These are phyloP conservation scores for Leptinotarsa haldemani DNA, from an alignment of 2,888 invertebrate species.

Conservation along the genomic window DNA sequence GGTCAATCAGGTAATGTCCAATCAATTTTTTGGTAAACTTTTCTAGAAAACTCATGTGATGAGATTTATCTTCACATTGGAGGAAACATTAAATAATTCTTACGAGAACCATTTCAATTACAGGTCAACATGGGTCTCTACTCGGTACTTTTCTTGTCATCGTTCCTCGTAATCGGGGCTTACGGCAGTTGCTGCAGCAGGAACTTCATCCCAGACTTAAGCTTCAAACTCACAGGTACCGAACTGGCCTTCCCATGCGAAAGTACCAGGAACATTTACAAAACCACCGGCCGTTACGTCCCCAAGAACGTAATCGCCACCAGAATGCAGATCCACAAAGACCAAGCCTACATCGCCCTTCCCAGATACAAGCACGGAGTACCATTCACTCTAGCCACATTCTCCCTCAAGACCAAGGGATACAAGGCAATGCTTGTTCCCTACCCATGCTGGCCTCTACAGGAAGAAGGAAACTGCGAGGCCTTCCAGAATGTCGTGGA, in stretches of 20 bases:
- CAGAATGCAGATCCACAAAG: conserved; percentile 70
- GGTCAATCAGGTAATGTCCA: conserved; percentile 33
- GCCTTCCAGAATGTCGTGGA: conserved; percentile 79
- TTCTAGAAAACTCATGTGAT: background rate
- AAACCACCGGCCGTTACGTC: conserved; percentile 70
- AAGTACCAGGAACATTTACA: conserved; percentile 70
- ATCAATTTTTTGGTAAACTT: background rate
- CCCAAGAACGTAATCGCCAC: conserved; percentile 73
- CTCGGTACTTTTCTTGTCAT: conserved; percentile 34
- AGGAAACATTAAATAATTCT: background rate
- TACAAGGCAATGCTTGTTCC: conserved; percentile 69
- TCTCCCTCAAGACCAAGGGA: conserved; percentile 65
- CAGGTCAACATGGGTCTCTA: conserved; percentile 45
- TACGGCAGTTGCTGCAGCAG: conserved; percentile 43
- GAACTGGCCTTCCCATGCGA: conserved; percentile 53
- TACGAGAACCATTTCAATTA: background rate
- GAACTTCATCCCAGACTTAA: conserved; percentile 57
- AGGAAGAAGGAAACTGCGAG: conserved; percentile 74
- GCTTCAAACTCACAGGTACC: conserved; percentile 55
- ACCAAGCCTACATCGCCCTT: conserved; percentile 69
- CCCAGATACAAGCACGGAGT: conserved; percentile 75
- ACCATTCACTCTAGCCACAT: conserved; percentile 74
- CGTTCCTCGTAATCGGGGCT: conserved; percentile 44
- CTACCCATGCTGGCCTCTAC: conserved; percentile 74
- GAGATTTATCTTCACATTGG: no score